A percentile compares a stretch with the other conserved stretches of the same genome.
phyloP scores from a whole-genome alignment of 2,113 vertebrate species.

The Laticauda colubrina region DNA sequence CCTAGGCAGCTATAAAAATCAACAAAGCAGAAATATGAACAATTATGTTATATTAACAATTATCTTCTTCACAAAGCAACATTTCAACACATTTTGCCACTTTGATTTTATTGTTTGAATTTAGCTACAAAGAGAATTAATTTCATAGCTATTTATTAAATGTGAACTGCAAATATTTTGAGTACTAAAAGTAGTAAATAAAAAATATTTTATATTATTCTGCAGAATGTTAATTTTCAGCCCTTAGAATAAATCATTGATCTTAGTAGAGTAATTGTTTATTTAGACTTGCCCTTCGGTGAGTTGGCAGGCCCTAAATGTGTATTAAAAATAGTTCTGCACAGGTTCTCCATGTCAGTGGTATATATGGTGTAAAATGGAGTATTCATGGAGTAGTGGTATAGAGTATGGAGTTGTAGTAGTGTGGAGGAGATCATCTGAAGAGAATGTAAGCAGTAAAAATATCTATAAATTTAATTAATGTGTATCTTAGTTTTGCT shows the following conservation, averaged over 20 bases:
- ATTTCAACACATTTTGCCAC: slow-evolving; percentile 45
- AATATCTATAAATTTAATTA: neutral
- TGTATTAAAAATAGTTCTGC: slow-evolving; percentile 44
- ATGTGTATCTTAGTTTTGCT: neutral
- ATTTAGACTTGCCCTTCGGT: slow-evolving; percentile 19
- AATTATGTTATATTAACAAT: slow-evolving; percentile 45
- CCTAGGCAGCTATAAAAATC: slow-evolving; percentile 65
- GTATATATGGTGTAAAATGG: neutral
- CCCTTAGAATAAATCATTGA: slow-evolving; percentile 5
- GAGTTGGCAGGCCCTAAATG: slow-evolving; percentile 38
- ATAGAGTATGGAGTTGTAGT: neutral
- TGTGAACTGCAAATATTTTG: slow-evolving; percentile 68
- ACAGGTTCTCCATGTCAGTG: slow-evolving; percentile 6
- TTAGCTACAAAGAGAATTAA: slow-evolving; percentile 62
- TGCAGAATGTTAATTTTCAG: slow-evolving; percentile 2
- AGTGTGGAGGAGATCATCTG: slow-evolving; percentile 42
- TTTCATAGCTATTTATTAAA: slow-evolving; percentile 70
- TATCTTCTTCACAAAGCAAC: slow-evolving; percentile 52
- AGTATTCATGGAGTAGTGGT: neutral
- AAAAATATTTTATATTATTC: slow-evolving; percentile 11
- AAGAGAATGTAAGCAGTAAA: slow-evolving; percentile 8
- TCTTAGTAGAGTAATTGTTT: slow-evolving; percentile 18
- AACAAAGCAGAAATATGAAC: slow-evolving; percentile 65
- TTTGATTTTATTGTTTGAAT: slow-evolving; percentile 52
- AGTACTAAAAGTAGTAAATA: slow-evolving; percentile 30